Conservation (phyloP, 2,888 invertebrate genomes). For the Pandemis cinnamomeana region DNA sequence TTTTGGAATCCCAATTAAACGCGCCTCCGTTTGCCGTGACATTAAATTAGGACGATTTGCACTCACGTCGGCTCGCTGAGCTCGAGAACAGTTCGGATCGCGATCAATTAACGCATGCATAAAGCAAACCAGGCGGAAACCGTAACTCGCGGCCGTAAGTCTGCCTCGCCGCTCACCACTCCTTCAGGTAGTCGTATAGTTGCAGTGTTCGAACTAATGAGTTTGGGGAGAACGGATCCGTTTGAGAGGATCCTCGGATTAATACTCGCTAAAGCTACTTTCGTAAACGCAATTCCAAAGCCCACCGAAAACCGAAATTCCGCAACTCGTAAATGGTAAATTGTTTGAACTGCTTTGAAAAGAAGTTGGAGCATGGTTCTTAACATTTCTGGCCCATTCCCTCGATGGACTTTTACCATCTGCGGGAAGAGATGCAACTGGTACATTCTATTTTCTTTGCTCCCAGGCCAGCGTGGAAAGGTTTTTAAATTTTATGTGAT, state of each 20-base stretch:
- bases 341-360: too few species aligned
- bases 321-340: too few species aligned
- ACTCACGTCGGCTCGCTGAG: neutral
- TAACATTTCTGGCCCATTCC: too few species aligned
- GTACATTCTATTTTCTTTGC: too few species aligned
- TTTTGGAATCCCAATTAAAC: neutral
- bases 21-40: neutral
- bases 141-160: slow-evolving; percentile 9
- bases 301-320: too few species aligned
- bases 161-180: neutral
- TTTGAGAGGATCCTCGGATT: neutral
- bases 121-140: slow-evolving; percentile 21
- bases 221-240: slow-evolving; percentile 3
- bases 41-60: neutral
- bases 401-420: too few species aligned
- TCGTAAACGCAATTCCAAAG: neutral
- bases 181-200: slow-evolving; percentile 3
- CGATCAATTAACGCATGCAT: slow-evolving; percentile 25
- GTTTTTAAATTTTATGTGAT: too few species aligned
- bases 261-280: neutral
- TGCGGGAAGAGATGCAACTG: too few species aligned
- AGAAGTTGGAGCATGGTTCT: too few species aligned
- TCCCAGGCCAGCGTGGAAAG: too few species aligned
- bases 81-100: slow-evolving; percentile 4
- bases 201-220: slow-evolving; percentile 21